phyloP scores from a whole-genome alignment of 2,888 invertebrate genomes.

The Microplitis deprimator region DNA sequence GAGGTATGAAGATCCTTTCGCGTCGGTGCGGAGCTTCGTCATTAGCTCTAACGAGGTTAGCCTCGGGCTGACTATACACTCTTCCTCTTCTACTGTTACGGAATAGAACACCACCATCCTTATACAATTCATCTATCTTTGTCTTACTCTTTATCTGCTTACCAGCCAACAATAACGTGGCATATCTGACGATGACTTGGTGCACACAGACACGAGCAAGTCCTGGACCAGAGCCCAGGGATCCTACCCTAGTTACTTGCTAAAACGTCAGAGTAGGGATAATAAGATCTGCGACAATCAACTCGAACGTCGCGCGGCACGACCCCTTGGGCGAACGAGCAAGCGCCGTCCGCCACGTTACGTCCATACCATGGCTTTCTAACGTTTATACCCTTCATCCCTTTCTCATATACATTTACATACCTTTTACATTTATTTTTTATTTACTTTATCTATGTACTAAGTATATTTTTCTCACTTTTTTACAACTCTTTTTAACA shows the following conservation, averaged over 20 bases:
- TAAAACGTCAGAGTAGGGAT: constrained; percentile 60
- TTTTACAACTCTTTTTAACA: constrained; percentile 33
- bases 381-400: constrained; percentile 37
- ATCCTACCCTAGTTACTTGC: constrained; percentile 25
- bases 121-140: neutral
- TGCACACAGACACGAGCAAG: neutral
- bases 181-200: neutral
- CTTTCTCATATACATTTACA: constrained; percentile 36
- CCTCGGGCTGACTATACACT: constrained; percentile 56
- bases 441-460: constrained; percentile 3
- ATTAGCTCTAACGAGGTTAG: constrained; percentile 69
- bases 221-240: neutral
- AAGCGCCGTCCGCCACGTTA: constrained; percentile 66
- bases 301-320: constrained; percentile 56
- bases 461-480: constrained; percentile 30
- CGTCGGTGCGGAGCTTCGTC: constrained; percentile 58
- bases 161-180: neutral
- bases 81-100: constrained; percentile 5
- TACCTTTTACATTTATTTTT: constrained; percentile 5
- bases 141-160: constrained; percentile 3
- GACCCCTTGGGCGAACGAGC: constrained; percentile 61
- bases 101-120: neutral
- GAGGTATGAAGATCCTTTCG: constrained; percentile 40
- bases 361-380: constrained; percentile 52
- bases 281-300: constrained; percentile 70